Percentiles rank a stretch among this genome's conserved stretches.
These are phyloP conservation scores for Graptemys geographica DNA, from an alignment of 2,797 vertebrate genomes.

Conservation along the genomic window DNA sequence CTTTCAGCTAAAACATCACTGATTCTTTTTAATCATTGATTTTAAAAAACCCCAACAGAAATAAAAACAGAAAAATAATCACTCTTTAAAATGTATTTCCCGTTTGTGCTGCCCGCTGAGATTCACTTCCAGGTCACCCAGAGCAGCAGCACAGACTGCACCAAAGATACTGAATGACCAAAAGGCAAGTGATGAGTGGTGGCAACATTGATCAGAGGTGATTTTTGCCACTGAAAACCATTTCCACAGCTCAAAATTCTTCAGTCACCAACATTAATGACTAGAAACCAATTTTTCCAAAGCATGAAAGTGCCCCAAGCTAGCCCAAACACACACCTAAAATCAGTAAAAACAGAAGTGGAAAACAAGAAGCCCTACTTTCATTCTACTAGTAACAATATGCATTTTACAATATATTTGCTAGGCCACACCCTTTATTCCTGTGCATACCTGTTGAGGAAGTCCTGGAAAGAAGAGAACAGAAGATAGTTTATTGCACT, in stretches of 20 bases:
- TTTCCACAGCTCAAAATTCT: neutral
- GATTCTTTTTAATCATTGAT: neutral
- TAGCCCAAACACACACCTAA: neutral
- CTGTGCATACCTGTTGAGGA: slow-evolving; percentile 86
- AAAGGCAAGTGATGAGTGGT: neutral
- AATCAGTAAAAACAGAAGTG: neutral
- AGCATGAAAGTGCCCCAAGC: neutral
- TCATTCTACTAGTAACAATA: neutral
- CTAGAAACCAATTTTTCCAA: neutral
- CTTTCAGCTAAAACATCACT: neutral
- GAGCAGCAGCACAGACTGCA: neutral
- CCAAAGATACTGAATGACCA: neutral
- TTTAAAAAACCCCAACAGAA: neutral
- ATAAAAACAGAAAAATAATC: neutral
- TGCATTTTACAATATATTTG: neutral
- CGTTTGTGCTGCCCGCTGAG: neutral
- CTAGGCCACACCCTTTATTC: neutral
- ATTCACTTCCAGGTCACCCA: neutral
- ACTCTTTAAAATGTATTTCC: neutral
- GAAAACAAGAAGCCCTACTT: neutral
- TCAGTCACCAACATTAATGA: neutral
- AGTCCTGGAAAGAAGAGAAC: slow-evolving; percentile 91
- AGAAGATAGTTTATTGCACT: slow-evolving; percentile 96
- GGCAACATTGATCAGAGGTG: neutral
- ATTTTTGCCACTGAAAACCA: neutral